phyloP scores from a whole-genome alignment of 2,888 invertebrate genomes.

The Conus canariensis region DNA sequence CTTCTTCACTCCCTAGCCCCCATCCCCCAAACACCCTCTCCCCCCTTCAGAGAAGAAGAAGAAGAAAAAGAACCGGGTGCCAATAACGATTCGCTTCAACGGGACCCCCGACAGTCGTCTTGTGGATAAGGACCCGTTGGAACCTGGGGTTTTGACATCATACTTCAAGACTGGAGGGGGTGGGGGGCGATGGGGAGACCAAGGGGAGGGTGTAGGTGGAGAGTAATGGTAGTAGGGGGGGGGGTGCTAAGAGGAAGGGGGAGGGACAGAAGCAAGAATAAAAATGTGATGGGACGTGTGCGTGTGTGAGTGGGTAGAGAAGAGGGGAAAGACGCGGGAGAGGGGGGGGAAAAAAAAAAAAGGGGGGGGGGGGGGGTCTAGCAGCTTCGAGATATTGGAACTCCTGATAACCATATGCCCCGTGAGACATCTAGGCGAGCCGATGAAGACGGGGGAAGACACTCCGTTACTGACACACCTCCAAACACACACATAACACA shows the following conservation, averaged over 20 bases:
- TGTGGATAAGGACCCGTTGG: not conserved
- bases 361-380: not conserved
- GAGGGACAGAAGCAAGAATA: not conserved
- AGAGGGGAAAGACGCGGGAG: not conserved
- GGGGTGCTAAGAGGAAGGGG: not conserved
- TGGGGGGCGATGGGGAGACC: not conserved
- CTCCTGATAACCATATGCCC: too few species aligned
- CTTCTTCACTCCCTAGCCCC: not conserved
- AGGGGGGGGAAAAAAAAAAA: not conserved
- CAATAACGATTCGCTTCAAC: not conserved
- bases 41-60: not conserved
- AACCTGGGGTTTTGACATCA: not conserved
- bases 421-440: too few species aligned
- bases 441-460: too few species aligned
- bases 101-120: constrained; percentile 4
- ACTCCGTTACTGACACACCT: too few species aligned
- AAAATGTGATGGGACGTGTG: not conserved
- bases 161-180: not conserved
- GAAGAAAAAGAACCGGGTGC: not conserved
- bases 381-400: too few species aligned
- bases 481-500: too few species aligned
- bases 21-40: not conserved
- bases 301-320: not conserved
- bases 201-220: not conserved
- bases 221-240: not conserved